Base-by-base conservation (phyloP, 2,888 invertebrate genomes). In the Zaprionus obscuricornis region DNA sequence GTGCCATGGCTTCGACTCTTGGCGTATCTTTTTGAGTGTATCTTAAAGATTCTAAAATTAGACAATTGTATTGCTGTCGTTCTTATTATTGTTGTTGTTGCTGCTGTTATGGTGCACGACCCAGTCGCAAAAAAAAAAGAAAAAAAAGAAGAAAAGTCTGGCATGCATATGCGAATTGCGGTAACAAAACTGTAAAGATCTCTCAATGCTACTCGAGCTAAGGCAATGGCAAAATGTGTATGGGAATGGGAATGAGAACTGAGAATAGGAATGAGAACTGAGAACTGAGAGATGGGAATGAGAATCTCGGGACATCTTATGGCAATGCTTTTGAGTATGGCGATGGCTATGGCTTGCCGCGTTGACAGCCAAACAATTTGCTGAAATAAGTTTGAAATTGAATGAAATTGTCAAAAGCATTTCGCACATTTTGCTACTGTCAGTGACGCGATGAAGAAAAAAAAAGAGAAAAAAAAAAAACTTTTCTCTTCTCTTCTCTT, bases 1-100 rank as follows among this genome's bases (percentile, higher is more conserved):
- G n/a, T 20, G 37, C 11, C 33, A 16, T 3, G 60, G 10, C 54
- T 27, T 34, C 10, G 20, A n/a, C n/a, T n/a, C n/a, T 47, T 50
- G 52, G 68, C 66, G 66, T 75, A 82, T 85, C 85, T 72, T 71
- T 70, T 78, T 85, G 83, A 85, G 82, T 85, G 86, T 85, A 84
- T 82, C 81, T 82, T 85, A 84, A 82, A 84, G 81, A 82, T 81
- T 85, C 81, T 85, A 85, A 82, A 82, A 82, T 82, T 82, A 82
- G 84, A 74, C 84, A 69, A 85, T 81, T 84, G 86, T 79, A 51
- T 54, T 51, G 40, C 33, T 52, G 56, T 51, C 8, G 13, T 36
- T 36, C 45, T 16, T 54, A 33, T 26, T 52, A 47, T 46, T 56
- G 33, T 22, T 54, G 40, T 10, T 60, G 51, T 13, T 55, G 31